Base-by-base conservation (phyloP, 2,113 vertebrate genomes). In the Oxygymnocypris stewartii region DNA sequence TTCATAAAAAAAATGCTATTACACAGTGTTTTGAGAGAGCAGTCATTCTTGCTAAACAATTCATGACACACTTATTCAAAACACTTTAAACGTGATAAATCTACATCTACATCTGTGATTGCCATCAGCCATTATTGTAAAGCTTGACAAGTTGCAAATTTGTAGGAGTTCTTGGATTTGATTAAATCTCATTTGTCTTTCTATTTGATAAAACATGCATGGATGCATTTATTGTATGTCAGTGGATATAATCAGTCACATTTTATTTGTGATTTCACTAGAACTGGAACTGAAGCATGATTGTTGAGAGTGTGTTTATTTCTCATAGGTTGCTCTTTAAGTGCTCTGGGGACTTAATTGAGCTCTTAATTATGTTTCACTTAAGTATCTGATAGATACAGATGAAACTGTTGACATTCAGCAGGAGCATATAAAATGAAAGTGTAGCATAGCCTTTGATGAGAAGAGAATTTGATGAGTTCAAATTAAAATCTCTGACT, bases 321-420 rank as follows among this genome's bases (percentile, higher is more conserved):
- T 42, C 54, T 42, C 78, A 23, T 54, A 35, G 35, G 57, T 80
- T 61, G 51, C 78, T 57, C 78, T 61, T 80, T 25, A 59, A 80
- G 35, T 4, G 20, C 51, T 16, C 31, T n/a, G 31, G 78, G 47
- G 51, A 61, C 31, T 80, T 80, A 80, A 61, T 80, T 54, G 12
- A 80, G 78, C 76, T 54, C 49, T 49, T 78, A 54, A 78, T 78
- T 78, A 54, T 54, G 25, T 51, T 78, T 54, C 76, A 78, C 47
- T 78, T 78, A 78, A 78, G 76, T 78, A 78, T 78, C 76, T 18
- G 75, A 77, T 49, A 51, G 75, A 77, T 25, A 49, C 47, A 49
- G 18, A 78, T 54, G 47, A 54, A 78, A 78, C 44, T 54, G 25
- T 78, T 78, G 76, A 78, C 47, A 78, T 78, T 78, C 76, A 78